Conservation (phyloP, 92 coral and sea anemone species). For the Phymanthus crucifer region DNA sequence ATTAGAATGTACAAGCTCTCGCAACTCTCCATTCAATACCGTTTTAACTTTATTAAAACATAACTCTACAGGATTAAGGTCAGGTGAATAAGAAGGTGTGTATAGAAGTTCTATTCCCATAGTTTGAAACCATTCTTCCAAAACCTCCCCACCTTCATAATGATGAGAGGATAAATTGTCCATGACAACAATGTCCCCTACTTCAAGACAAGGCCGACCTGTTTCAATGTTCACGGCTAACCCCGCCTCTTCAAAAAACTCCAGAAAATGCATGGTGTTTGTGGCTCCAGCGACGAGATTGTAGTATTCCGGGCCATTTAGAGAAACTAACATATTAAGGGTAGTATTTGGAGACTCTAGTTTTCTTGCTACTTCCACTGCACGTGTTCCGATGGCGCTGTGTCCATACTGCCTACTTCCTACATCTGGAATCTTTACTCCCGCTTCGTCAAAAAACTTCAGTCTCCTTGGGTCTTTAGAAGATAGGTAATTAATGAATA, state of each 20-base stretch:
- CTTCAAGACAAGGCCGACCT: conserved; percentile 37
- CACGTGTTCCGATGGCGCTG: conserved; percentile 34
- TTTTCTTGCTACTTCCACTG: conserved; percentile 44
- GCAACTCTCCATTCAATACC: conserved; percentile 34
- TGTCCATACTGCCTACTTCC: conserved; percentile 44
- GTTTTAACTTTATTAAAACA: conserved; percentile 45
- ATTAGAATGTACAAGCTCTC: conserved; percentile 9
- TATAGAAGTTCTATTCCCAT: conserved; percentile 50
- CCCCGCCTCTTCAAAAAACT: conserved; percentile 35
- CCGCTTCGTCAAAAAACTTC: conserved; percentile 57
- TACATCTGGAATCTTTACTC: conserved; percentile 37
- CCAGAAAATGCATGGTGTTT: conserved; percentile 32
- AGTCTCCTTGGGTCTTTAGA: conserved; percentile 45
- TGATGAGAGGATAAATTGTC: conserved; percentile 59
- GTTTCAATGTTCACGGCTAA: conserved; percentile 4
- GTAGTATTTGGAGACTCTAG: conserved; percentile 35
- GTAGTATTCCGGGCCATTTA: conserved; percentile 35
- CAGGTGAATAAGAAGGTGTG: conserved; percentile 60
- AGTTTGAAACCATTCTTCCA: conserved; percentile 42
- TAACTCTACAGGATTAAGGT: conserved; percentile 42
- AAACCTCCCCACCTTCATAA: conserved; percentile 51
- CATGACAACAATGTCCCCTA: conserved; percentile 49
- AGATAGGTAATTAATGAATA: conserved; percentile 45
- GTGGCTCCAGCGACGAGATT: conserved; percentile 44
- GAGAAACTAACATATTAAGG: conserved; percentile 29